Conservation (phyloP, 1,140 invertebrate species). For the Bombus terrestris region DNA sequence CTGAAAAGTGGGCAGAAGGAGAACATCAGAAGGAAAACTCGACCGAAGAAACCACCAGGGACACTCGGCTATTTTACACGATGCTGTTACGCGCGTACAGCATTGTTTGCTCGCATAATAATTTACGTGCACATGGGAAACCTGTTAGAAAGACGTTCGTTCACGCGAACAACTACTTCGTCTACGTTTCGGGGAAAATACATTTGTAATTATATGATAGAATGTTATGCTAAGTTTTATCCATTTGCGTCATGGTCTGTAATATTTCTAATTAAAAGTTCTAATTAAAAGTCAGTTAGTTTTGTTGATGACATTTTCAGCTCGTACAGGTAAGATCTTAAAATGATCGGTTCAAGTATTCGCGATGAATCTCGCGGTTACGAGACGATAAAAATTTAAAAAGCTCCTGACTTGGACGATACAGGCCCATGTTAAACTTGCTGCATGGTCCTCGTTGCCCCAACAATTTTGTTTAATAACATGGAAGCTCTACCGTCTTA, state of each 20-base stretch:
- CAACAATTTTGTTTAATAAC: constrained; percentile 39
- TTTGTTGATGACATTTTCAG: background rate
- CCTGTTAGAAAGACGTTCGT: constrained; percentile 36
- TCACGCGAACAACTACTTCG: constrained; percentile 35
- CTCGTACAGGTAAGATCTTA: background rate
- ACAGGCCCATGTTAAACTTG: constrained; percentile 3
- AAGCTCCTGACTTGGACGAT: constrained; percentile 1
- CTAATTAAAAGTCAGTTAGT: no score
- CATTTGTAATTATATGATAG: background rate
- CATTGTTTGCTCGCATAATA: constrained; percentile 70
- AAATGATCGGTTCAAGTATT: no score
- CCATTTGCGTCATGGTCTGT: no score
- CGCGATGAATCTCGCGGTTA: constrained; percentile 9
- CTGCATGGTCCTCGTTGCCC: background rate
- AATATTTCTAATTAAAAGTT: no score
- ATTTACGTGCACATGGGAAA: constrained; percentile 62
- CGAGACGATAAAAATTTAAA: constrained; percentile 4
- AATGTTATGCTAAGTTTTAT: no score
- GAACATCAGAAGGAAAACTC: constrained; percentile 33
- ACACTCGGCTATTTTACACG: constrained; percentile 53
- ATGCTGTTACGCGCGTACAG: constrained; percentile 47
- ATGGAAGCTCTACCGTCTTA: constrained; percentile 18
- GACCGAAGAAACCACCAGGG: constrained; percentile 53
- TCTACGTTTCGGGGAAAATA: background rate
- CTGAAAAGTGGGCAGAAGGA: background rate